These are phyloP conservation scores for Disparrhopalites patrizii DNA, from an alignment of 2,888 invertebrate species.

Conservation along the genomic window DNA sequence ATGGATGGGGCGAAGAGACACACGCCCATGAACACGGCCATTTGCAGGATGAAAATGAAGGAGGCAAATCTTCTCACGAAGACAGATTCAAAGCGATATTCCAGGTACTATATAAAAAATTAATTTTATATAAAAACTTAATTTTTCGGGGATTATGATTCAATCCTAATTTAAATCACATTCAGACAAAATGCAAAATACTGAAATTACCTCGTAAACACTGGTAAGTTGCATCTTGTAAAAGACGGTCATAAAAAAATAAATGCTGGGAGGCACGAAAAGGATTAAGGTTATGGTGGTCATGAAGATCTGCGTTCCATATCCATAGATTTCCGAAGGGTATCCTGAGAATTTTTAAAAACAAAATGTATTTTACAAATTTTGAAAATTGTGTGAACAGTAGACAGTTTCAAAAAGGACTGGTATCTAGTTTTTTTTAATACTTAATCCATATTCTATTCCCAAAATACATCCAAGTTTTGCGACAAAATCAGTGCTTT, in stretches of 20 bases:
- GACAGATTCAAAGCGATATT: constrained; percentile 40
- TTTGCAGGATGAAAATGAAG: constrained; percentile 46
- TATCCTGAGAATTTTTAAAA: constrained; percentile 31
- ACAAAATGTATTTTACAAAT: too few relatives aligned
- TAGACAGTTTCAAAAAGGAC: background rate
- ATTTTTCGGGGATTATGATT: too few relatives aligned
- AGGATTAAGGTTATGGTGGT: constrained; percentile 30
- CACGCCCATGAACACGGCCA: constrained; percentile 47
- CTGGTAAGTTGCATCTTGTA: constrained; percentile 41
- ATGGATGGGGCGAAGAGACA: constrained; percentile 47
- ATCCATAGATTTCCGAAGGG: constrained; percentile 38
- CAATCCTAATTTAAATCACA: too few relatives aligned
- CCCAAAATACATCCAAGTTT: background rate
- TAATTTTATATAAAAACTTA: too few relatives aligned
- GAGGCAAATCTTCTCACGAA: constrained; percentile 44
- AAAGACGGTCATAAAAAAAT: constrained; percentile 39
- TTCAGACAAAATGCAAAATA: too few relatives aligned
- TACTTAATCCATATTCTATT: background rate
- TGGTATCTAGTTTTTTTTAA: background rate
- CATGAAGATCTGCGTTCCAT: constrained; percentile 40
- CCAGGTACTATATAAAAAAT: constrained; percentile 41
- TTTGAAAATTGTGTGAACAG: background rate
- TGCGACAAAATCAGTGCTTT: background rate
- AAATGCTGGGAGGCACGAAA: constrained; percentile 35
- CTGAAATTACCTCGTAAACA: constrained; percentile 43